phyloP scores from a whole-genome alignment of 2,888 invertebrate genomes.

The Parelbella ahira region DNA sequence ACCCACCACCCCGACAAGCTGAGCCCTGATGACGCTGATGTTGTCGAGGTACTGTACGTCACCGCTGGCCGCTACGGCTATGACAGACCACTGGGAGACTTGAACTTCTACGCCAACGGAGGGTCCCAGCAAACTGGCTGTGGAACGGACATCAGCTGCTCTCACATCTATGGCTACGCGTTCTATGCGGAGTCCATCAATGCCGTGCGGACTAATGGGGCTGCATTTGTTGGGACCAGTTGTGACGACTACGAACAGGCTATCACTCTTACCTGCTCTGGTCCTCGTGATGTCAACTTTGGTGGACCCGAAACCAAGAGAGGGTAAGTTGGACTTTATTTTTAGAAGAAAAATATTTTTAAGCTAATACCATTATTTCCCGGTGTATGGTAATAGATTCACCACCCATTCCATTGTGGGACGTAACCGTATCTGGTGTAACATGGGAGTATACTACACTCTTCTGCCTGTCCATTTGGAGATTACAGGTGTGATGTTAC shows the following conservation, averaged over 20 bases:
- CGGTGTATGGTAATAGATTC: too few species aligned
- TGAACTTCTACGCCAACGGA: constrained; percentile 70
- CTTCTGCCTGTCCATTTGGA: too few species aligned
- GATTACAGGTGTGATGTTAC: too few species aligned
- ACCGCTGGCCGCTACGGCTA: constrained; percentile 57
- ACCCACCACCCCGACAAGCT: constrained; percentile 56
- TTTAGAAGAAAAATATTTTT: too few species aligned
- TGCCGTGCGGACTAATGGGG: constrained; percentile 35
- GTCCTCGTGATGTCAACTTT: constrained; percentile 45
- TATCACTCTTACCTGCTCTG: constrained; percentile 41
- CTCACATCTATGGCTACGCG: constrained; percentile 48
- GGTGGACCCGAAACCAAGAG: constrained; percentile 50
- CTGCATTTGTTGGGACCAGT: constrained; percentile 53
- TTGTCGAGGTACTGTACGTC: constrained; percentile 66
- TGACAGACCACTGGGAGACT: constrained; percentile 57
- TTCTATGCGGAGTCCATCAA: constrained; percentile 62
- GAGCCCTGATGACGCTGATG: constrained; percentile 44
- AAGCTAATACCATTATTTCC: too few species aligned
- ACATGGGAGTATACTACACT: too few species aligned
- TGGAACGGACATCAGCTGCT: constrained; percentile 43
- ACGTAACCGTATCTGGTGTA: too few species aligned
- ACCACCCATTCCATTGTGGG: too few species aligned
- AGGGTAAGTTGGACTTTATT: constrained; percentile 50
- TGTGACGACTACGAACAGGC: constrained; percentile 55
- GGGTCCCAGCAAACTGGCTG: constrained; percentile 58